Conservation (phyloP, 1,140 invertebrate species). For the Aphelinus atriplicis region DNA sequence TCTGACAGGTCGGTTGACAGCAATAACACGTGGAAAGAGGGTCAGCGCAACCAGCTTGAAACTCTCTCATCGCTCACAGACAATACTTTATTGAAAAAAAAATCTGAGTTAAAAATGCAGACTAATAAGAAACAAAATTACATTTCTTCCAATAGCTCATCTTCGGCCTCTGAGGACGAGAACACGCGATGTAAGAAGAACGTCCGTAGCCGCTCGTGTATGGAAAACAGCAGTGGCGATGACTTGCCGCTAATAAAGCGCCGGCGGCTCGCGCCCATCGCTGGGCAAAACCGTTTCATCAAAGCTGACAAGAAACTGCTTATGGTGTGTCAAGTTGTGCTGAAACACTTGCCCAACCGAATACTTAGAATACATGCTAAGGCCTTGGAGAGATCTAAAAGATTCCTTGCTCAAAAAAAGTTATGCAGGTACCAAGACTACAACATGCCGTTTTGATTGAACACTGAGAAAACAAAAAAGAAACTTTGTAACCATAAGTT, state of each 20-base stretch:
- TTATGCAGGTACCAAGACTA: conserved; percentile 52
- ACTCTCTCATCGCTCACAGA: background rate
- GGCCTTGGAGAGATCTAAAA: conserved; percentile 50
- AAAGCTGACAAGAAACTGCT: conserved; percentile 49
- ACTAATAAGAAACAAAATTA: conserved; percentile 34
- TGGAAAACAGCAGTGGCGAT: conserved; percentile 1
- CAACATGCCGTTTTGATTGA: conserved; percentile 9
- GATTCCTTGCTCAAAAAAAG: conserved; percentile 50
- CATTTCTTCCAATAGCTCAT: conserved; percentile 39
- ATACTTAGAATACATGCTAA: conserved; percentile 44
- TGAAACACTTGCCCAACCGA: conserved; percentile 44
- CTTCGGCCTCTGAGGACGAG: conserved; percentile 20
- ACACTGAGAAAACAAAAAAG: conserved; percentile 23
- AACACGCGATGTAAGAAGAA: conserved; percentile 6
- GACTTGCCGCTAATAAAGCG: conserved; percentile 26
- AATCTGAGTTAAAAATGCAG: conserved; percentile 21
- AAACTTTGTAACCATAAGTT: background rate
- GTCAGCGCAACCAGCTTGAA: too few relatives aligned
- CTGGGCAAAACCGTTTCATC: conserved; percentile 41
- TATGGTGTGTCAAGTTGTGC: conserved; percentile 42
- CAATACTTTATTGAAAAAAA: conserved; percentile 21
- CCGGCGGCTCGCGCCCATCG: conserved; percentile 25
- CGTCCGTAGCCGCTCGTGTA: background rate
- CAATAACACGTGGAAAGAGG: background rate
- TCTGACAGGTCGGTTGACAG: background rate